These are phyloP conservation scores for Heliocidaris erythrogramma DNA, from an alignment of 35 echinoderm and acorn worm genomes.

Conservation along the genomic window DNA sequence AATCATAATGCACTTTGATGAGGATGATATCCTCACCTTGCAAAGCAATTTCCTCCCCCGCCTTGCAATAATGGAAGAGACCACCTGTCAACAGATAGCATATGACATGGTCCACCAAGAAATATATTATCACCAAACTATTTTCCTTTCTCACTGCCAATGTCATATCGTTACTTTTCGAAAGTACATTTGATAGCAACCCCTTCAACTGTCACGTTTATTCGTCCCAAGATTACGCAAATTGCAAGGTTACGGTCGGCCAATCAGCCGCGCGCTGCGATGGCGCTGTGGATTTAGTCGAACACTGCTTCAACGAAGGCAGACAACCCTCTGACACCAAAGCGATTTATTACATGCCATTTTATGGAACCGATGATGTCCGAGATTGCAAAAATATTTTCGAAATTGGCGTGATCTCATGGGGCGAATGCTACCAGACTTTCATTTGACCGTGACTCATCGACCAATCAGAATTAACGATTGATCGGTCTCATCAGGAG, in stretches of 20 bases:
- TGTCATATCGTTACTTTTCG: neutral
- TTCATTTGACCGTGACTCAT: constrained; percentile 46
- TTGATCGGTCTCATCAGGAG: neutral
- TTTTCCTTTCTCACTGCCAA: neutral
- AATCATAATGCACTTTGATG: neutral
- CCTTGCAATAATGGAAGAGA: constrained; percentile 25
- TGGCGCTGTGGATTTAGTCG: neutral
- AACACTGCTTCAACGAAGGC: neutral
- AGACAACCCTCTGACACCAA: neutral
- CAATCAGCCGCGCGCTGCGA: neutral
- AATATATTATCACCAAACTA: constrained; percentile 20
- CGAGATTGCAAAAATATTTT: constrained; percentile 11
- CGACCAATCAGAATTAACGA: constrained; percentile 42
- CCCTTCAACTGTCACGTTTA: neutral
- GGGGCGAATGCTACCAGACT: neutral
- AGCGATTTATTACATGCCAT: constrained; percentile 31
- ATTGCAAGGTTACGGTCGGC: neutral
- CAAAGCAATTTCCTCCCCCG: neutral
- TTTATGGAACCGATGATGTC: constrained; percentile 31
- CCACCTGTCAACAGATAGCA: constrained; percentile 41
- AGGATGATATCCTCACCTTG: neutral
- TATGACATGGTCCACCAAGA: neutral
- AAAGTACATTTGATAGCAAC: neutral
- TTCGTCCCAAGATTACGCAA: neutral
- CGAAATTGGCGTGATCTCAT: neutral